A percentile compares a stretch with the other conserved stretches of the same genome.
These are phyloP conservation scores for Parus major DNA, from an alignment of 2,113 vertebrate genomes.

Conservation along the genomic window DNA sequence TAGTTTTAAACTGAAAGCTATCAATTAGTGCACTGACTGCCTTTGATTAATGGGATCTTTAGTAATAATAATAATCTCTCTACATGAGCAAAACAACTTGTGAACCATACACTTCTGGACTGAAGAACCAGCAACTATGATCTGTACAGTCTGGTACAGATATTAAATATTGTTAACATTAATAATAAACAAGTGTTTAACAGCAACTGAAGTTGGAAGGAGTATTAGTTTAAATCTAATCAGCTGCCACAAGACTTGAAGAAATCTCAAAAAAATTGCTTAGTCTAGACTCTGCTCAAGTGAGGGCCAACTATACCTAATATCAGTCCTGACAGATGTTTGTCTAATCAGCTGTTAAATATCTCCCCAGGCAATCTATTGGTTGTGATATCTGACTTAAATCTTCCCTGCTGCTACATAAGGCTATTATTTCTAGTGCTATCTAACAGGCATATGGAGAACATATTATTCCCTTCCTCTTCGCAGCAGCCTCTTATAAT, in stretches of 20 bases:
- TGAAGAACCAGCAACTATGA: neutral
- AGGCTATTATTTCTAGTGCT: constrained; percentile 59
- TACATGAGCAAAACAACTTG: neutral
- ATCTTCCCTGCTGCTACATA: constrained; percentile 46
- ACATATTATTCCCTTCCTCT: constrained; percentile 47
- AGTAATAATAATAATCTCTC: neutral
- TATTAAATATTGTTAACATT: neutral
- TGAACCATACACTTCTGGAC: neutral
- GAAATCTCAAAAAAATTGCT: neutral
- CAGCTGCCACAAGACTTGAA: neutral
- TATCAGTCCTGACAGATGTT: constrained; percentile 62
- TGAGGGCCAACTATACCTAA: neutral
- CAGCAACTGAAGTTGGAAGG: neutral
- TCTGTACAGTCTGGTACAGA: neutral
- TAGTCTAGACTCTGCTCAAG: neutral
- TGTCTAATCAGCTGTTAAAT: constrained; percentile 58
- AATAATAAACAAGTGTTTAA: neutral
- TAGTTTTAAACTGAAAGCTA: neutral
- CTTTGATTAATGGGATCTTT: neutral
- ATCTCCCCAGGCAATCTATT: constrained; percentile 49
- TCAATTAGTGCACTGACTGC: neutral
- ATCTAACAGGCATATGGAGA: constrained; percentile 62
- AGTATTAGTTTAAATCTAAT: neutral
- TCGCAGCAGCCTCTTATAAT: constrained; percentile 19
- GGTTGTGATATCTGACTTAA: constrained; percentile 52